These are phyloP conservation scores for Macaria notata DNA, from an alignment of 2,888 invertebrate genomes.

Conservation along the genomic window DNA sequence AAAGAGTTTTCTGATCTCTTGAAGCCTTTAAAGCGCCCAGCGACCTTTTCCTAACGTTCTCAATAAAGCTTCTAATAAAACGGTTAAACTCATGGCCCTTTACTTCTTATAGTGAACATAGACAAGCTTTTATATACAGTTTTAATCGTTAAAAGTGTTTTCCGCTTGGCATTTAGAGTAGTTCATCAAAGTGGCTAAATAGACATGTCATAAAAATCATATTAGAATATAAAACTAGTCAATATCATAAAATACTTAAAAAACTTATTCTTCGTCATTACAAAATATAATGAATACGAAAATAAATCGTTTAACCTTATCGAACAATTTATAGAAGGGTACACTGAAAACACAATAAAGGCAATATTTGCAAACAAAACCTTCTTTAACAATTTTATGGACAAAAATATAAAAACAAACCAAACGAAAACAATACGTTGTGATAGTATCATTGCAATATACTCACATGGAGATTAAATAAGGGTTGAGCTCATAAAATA, in stretches of 20 bases:
- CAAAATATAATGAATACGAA: too few relatives aligned
- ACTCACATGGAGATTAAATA: conserved; percentile 13
- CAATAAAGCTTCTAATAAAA: conserved; percentile 8
- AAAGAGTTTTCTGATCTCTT: conserved; percentile 12
- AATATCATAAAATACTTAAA: too few relatives aligned
- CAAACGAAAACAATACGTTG: conserved; percentile 14
- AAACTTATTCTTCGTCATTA: too few relatives aligned
- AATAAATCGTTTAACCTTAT: too few relatives aligned
- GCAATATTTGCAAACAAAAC: background rate
- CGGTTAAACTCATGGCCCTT: conserved; percentile 13
- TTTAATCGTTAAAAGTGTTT: too few relatives aligned
- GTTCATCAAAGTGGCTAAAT: too few relatives aligned
- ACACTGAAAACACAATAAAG: background rate
- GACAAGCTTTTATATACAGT: too few relatives aligned
- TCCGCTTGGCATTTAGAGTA: too few relatives aligned
- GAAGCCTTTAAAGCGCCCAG: conserved; percentile 6
- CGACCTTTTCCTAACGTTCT: conserved; percentile 6
- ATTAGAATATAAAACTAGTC: too few relatives aligned
- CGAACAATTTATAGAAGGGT: background rate
- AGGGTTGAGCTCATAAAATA: conserved; percentile 14
- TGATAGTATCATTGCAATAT: conserved; percentile 18
- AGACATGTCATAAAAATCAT: too few relatives aligned
- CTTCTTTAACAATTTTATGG: background rate
- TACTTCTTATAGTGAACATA: background rate
- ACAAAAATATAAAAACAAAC: conserved; percentile 3